These are phyloP conservation scores for Blastobasis lacticolella DNA, from an alignment of 2,888 invertebrate genomes.

Conservation along the genomic window DNA sequence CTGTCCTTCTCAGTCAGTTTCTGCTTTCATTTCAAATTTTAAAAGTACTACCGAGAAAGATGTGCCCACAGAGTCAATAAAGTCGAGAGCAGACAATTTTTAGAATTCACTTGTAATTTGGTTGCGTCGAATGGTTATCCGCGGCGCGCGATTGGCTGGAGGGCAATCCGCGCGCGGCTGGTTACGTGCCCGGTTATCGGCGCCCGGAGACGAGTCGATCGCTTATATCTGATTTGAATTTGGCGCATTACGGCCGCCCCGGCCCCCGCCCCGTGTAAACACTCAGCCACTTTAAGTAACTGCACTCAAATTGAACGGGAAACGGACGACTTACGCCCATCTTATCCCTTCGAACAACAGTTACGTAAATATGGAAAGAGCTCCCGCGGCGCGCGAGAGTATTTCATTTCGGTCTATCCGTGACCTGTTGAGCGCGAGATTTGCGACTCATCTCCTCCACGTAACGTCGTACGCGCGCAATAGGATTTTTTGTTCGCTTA, in stretches of 20 bases:
- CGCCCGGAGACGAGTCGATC: constrained; percentile 44
- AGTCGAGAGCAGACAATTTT: too few species aligned
- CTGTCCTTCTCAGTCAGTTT: too few species aligned
- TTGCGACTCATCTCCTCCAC: constrained; percentile 53
- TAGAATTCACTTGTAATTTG: too few species aligned
- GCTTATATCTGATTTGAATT: constrained; percentile 67
- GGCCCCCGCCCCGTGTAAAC: constrained; percentile 45
- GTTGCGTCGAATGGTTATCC: too few species aligned
- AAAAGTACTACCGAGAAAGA: too few species aligned
- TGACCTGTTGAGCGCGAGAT: constrained; percentile 68
- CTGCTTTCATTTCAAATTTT: too few species aligned
- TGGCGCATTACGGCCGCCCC: constrained; percentile 46
- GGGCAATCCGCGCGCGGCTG: constrained; percentile 35
- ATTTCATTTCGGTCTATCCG: constrained; percentile 51
- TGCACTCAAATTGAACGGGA: constrained; percentile 45
- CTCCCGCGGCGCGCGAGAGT: constrained; percentile 51
- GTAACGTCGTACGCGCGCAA: constrained; percentile 31
- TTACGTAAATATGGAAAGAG: constrained; percentile 61
- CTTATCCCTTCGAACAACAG: constrained; percentile 54
- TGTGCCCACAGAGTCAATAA: too few species aligned
- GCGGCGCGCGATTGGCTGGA: constrained; percentile 18
- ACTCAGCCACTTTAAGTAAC: constrained; percentile 52
- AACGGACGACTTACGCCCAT: constrained; percentile 46
- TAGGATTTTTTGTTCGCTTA: constrained; percentile 28
- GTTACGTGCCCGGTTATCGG: constrained; percentile 42